Conservation (phyloP, 2,888 invertebrate genomes). For the Temnothorax unifasciatus region DNA sequence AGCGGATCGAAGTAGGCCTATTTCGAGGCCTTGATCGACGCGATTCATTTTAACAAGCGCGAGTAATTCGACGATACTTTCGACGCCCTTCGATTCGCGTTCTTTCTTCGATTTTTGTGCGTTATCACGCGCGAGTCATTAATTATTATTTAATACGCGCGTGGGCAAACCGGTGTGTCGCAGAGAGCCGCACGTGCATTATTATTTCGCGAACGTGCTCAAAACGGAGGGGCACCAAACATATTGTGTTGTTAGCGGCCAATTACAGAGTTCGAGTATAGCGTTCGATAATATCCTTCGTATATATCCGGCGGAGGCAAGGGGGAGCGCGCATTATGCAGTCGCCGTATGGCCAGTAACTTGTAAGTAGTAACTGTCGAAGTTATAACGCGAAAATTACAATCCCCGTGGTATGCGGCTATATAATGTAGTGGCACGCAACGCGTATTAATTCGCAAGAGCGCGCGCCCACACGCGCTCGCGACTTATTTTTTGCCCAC, state of each 20-base stretch:
- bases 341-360: constrained; percentile 48
- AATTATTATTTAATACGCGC: constrained; percentile 29
- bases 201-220: constrained; percentile 49
- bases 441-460: constrained; percentile 23
- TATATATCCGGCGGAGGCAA: constrained; percentile 29
- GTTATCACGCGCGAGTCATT: not conserved
- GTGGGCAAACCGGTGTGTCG: not conserved
- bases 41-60: not conserved
- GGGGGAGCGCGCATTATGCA: constrained; percentile 49
- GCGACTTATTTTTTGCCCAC: constrained; percentile 6
- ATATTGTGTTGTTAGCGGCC: constrained; percentile 70
- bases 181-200: not conserved
- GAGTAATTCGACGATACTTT: constrained; percentile 13
- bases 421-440: not conserved
- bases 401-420: constrained; percentile 46
- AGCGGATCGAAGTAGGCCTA: not conserved
- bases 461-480: not conserved
- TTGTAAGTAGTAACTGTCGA: constrained; percentile 61
- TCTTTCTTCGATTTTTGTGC: not conserved
- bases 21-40: not conserved
- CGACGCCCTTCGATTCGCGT: not conserved
- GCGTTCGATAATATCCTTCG: constrained; percentile 69
- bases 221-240: constrained; percentile 63
- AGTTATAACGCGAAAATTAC: constrained; percentile 64
- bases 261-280: constrained; percentile 71